phyloP scores from a whole-genome alignment of 2,888 invertebrate genomes.

The Rambutsinella grinnellia region DNA sequence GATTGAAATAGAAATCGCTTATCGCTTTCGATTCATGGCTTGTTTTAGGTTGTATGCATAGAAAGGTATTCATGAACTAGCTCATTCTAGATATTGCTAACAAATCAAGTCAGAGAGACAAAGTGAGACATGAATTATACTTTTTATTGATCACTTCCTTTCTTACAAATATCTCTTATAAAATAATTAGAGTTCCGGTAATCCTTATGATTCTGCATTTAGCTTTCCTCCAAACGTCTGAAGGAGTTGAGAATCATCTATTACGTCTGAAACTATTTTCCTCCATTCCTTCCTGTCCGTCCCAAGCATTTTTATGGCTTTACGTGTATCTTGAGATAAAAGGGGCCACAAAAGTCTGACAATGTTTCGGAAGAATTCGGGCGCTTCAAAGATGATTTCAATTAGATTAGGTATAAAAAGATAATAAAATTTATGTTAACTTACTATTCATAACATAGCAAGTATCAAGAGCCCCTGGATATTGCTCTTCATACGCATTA shows the following conservation, averaged over 20 bases:
- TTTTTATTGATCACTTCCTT: too few relatives aligned
- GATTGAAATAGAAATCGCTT: too few relatives aligned
- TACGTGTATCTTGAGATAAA: constrained; percentile 8
- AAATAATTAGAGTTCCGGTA: too few relatives aligned
- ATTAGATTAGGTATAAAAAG: background rate
- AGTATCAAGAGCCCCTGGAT: constrained; percentile 22
- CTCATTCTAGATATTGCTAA: too few relatives aligned
- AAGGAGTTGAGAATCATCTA: constrained; percentile 13
- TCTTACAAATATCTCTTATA: too few relatives aligned
- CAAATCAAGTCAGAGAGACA: too few relatives aligned
- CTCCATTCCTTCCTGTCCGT: constrained; percentile 14
- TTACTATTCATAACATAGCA: constrained; percentile 36
- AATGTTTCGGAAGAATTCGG: constrained; percentile 22
- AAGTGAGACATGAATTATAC: too few relatives aligned
- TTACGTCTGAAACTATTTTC: constrained; percentile 11
- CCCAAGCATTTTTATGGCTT: constrained; percentile 23
- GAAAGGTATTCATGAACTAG: too few relatives aligned
- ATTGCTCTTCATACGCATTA: constrained; percentile 27
- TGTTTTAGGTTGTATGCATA: too few relatives aligned
- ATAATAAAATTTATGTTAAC: too few relatives aligned
- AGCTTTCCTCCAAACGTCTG: constrained; percentile 25
- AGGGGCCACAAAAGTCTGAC: constrained; percentile 27
- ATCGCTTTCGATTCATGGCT: too few relatives aligned
- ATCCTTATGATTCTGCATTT: too few relatives aligned
- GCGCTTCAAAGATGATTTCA: constrained; percentile 16